Evolutionary conservation across 2,888 invertebrate genomes (phyloP).

Genomic region (Tridacna gigas): DNA sequence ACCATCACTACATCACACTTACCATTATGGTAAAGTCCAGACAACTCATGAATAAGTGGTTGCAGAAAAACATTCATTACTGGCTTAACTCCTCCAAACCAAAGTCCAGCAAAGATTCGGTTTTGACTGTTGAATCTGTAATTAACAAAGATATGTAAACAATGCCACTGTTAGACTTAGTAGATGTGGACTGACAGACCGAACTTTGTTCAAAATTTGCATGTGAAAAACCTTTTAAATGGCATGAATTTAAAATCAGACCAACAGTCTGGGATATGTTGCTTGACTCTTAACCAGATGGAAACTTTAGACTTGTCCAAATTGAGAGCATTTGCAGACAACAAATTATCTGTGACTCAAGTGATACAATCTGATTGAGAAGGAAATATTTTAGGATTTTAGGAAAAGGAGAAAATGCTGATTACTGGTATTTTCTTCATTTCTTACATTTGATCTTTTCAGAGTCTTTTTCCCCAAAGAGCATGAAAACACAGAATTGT

Average conservation of each 20-base stretch:
- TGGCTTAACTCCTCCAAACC: conserved; percentile 32
- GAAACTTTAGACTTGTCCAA: conserved; percentile 8
- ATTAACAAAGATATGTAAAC: conserved; percentile 4
- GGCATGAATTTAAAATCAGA: conserved; percentile 1
- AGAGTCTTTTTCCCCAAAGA: no score
- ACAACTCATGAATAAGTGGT: conserved; percentile 28
- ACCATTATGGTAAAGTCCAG: conserved; percentile 13
- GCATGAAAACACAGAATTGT: no score
- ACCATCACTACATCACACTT: background rate
- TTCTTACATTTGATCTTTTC: no score
- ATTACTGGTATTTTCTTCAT: no score
- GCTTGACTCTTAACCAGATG: no score
- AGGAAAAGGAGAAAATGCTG: background rate
- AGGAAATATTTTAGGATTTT: conserved; percentile 5
- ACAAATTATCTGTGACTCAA: background rate
- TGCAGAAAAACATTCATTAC: conserved; percentile 29
- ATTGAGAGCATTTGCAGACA: background rate
- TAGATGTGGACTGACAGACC: background rate
- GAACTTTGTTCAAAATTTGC: background rate
- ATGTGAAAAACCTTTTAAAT: background rate
- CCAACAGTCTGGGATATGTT: conserved; percentile 7
- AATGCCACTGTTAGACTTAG: conserved; percentile 7
- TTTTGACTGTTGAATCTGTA: conserved; percentile 25
- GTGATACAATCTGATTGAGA: background rate
- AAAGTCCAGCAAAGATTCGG: conserved; percentile 31